These are phyloP conservation scores for Drosophila ficusphila DNA, from an alignment of 1,140 invertebrate species.

Conservation along the genomic window DNA sequence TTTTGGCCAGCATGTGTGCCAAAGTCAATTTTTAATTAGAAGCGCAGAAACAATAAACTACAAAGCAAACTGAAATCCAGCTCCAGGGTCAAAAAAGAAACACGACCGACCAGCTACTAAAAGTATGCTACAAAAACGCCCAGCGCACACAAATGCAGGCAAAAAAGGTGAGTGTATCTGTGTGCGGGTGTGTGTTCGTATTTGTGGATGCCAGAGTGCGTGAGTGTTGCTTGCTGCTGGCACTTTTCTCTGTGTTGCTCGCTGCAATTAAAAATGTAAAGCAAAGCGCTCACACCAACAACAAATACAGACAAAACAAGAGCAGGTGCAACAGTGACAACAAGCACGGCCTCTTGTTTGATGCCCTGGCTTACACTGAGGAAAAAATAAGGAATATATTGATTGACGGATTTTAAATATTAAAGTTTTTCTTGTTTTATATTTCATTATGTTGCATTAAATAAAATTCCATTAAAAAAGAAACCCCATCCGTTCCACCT, in stretches of 20 bases:
- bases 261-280: constrained; percentile 73
- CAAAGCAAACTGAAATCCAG: constrained; percentile 14
- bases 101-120: constrained; percentile 44
- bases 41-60: constrained; percentile 44
- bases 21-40: constrained; percentile 64
- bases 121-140: constrained; percentile 66
- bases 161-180: not conserved
- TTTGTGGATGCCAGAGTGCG: constrained; percentile 10
- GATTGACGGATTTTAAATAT: not conserved
- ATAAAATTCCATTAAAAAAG: no score
- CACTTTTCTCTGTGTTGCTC: constrained; percentile 26
- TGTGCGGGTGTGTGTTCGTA: not conserved
- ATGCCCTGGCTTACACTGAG: constrained; percentile 3
- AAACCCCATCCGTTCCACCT: no score
- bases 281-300: constrained; percentile 36
- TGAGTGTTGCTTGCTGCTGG: constrained; percentile 23
- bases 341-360: constrained; percentile 25
- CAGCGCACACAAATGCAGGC: constrained; percentile 34
- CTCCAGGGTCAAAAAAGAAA: constrained; percentile 43
- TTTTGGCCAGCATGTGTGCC: constrained; percentile 4
- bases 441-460: no score
- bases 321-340: constrained; percentile 39
- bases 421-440: no score
- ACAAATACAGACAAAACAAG: constrained; percentile 16
- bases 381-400: no score